Evolutionary conservation across 2,888 invertebrate genomes (phyloP).

Genomic region (Strigamia crassipes): DNA sequence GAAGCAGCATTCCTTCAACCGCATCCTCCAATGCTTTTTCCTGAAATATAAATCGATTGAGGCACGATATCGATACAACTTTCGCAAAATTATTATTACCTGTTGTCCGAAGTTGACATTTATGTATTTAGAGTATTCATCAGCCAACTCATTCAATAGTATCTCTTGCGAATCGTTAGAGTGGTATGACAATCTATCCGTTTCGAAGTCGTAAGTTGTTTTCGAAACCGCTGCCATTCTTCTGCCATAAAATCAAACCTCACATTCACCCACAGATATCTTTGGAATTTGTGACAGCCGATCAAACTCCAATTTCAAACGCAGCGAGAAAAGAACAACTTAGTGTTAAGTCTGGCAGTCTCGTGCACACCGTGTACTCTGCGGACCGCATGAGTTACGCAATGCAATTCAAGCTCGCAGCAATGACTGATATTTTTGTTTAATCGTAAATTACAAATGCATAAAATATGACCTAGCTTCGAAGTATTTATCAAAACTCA

Average conservation of each 20-base stretch:
- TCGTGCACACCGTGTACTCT: no score
- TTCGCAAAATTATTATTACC: not conserved
- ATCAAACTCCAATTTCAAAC: not conserved
- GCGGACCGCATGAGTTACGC: no score
- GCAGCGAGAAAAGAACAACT: no score
- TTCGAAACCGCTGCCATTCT: not conserved
- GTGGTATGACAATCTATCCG: not conserved
- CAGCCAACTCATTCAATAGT: not conserved
- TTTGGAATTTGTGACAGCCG: not conserved
- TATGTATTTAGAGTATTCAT: not conserved
- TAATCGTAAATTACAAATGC: no score
- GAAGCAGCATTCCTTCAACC: slow-evolving; percentile 22
- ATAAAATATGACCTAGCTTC: no score
- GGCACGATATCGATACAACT: not conserved
- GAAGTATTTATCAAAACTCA: no score
- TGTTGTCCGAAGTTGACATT: not conserved
- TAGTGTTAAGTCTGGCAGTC: no score
- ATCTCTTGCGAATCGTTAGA: not conserved
- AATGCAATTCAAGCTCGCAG: no score
- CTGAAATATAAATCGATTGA: not conserved
- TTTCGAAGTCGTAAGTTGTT: not conserved
- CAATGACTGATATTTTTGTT: no score
- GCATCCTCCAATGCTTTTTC: not conserved
- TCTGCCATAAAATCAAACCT: not conserved
- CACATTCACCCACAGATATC: not conserved